phyloP scores from a whole-genome alignment of 2,888 invertebrate species.

The Silvanus unidentatus region DNA sequence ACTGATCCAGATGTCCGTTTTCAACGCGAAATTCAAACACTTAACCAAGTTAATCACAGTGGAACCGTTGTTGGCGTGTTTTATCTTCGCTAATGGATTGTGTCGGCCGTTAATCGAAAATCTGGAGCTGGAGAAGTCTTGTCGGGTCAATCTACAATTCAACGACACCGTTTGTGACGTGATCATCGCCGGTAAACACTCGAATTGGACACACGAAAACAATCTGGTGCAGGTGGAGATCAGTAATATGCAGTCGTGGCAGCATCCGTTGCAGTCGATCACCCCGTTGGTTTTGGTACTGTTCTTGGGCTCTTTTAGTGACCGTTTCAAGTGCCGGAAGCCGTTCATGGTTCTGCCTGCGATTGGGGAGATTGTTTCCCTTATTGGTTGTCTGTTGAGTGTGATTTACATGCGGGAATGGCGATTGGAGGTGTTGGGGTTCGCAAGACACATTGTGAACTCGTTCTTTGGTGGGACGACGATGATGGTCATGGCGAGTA shows the following conservation, averaged over 20 bases:
- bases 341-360: slow-evolving; percentile 42
- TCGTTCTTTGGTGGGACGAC: slow-evolving; percentile 55
- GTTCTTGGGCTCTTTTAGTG: slow-evolving; percentile 43
- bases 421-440: slow-evolving; percentile 49
- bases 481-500: slow-evolving; percentile 40
- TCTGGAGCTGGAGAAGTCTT: slow-evolving; percentile 54
- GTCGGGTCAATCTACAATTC: slow-evolving; percentile 49
- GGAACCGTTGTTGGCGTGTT: slow-evolving; percentile 39
- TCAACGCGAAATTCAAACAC: too few relatives aligned
- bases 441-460: slow-evolving; percentile 53
- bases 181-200: slow-evolving; percentile 37
- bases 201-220: slow-evolving; percentile 43
- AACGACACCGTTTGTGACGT: slow-evolving; percentile 49
- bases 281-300: slow-evolving; percentile 38
- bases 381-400: slow-evolving; percentile 49
- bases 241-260: slow-evolving; percentile 45
- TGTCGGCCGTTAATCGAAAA: slow-evolving; percentile 48
- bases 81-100: slow-evolving; percentile 35
- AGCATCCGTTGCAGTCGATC: slow-evolving; percentile 35
- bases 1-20: too few relatives aligned
- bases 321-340: slow-evolving; percentile 41
- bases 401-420: slow-evolving; percentile 52
- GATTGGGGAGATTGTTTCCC: slow-evolving; percentile 44
- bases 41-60: slow-evolving; percentile 36
- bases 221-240: slow-evolving; percentile 46